Percentiles rank a stretch among this genome's conserved stretches.
These are phyloP conservation scores for Germaria angustata DNA, from an alignment of 2,888 invertebrate genomes.

Conservation along the genomic window DNA sequence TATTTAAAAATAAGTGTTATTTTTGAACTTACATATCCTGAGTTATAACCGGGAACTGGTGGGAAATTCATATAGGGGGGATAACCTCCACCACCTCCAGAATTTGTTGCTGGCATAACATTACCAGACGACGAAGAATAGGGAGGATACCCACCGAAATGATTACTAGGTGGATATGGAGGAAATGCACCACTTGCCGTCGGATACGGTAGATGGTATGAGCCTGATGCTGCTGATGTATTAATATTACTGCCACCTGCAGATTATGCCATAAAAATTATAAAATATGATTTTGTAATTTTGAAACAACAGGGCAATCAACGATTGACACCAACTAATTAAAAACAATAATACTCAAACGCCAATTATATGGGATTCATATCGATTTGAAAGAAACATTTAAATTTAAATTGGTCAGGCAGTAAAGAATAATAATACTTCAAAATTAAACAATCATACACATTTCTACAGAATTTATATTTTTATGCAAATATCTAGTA, in stretches of 20 bases:
- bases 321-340: no score
- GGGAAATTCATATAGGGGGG: slow-evolving; percentile 81
- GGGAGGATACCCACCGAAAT: slow-evolving; percentile 79
- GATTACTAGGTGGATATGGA: slow-evolving; percentile 77
- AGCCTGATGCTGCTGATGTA: slow-evolving; percentile 72
- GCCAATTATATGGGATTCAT: no score
- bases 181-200: slow-evolving; percentile 80
- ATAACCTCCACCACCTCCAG: slow-evolving; percentile 80
- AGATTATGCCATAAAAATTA: slow-evolving; percentile 80
- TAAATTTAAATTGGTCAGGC: no score
- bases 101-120: slow-evolving; percentile 68
- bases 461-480: no score
- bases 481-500: no score
- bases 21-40: slow-evolving; percentile 74
- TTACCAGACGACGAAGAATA: slow-evolving; percentile 71
- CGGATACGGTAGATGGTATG: slow-evolving; percentile 81
- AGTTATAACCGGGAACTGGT: slow-evolving; percentile 73
- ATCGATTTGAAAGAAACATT: no score
- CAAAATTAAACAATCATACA: no score
- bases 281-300: no score
- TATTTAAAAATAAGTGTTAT: neutral
- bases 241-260: slow-evolving; percentile 70
- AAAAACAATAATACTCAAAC: no score
- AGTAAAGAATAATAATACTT: no score
- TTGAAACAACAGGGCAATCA: no score